Evolutionary conservation across 2,888 invertebrate genomes (phyloP).

Genomic region (Chrysomela aeneicollis): DNA sequence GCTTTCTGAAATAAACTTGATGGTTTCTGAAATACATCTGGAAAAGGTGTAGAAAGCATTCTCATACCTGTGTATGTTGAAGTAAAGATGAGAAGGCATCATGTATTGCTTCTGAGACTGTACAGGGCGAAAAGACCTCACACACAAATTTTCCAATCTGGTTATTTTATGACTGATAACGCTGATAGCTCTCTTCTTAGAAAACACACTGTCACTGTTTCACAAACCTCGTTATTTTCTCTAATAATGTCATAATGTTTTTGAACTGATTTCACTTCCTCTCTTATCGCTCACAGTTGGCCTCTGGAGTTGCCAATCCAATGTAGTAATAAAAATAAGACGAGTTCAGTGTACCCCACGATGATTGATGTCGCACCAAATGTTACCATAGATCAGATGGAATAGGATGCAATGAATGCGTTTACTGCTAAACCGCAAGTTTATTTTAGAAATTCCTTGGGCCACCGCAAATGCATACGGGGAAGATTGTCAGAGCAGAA

Average conservation of each 20-base stretch:
- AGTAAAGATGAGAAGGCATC: neutral
- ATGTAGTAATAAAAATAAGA: conserved; percentile 27
- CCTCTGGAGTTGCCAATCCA: conserved; percentile 23
- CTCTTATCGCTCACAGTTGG: conserved; percentile 33
- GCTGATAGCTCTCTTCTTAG: neutral
- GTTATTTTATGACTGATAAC: no score
- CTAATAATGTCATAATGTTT: no score
- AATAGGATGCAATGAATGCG: conserved; percentile 20
- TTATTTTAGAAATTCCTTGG: conserved; percentile 17
- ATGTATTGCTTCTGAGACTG: neutral
- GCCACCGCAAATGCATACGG: conserved; percentile 9
- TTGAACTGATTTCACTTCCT: conserved; percentile 30
- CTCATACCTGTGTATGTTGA: conserved; percentile 14
- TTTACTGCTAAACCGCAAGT: conserved; percentile 21
- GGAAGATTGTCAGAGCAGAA: neutral
- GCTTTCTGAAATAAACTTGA: no score
- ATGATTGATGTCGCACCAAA: conserved; percentile 27
- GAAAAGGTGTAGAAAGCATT: no score
- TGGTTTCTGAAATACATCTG: no score
- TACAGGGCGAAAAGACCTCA: neutral
- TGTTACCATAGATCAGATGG: conserved; percentile 22
- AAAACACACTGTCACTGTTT: neutral
- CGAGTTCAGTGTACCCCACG: conserved; percentile 16
- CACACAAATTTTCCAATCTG: no score
- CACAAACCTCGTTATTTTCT: conserved; percentile 18